A percentile compares a stretch with the other conserved stretches of the same genome.
phyloP scores from a whole-genome alignment of 2,113 vertebrate species.

The Python bivittatus region DNA sequence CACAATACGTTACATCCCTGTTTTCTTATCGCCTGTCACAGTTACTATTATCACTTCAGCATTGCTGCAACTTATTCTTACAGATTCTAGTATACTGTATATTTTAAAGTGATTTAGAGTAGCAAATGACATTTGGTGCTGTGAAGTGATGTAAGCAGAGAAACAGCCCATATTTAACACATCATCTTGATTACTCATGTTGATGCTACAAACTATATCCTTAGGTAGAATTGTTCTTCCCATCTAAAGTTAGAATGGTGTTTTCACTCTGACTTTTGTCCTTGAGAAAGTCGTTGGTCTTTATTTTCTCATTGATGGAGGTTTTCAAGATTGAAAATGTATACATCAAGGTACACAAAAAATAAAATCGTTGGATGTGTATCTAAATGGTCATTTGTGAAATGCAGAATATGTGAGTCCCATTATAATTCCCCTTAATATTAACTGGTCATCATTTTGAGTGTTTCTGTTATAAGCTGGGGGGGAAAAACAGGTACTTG shows the following conservation, averaged over 20 bases:
- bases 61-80: not conserved
- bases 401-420: not conserved
- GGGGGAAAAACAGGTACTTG: not conserved
- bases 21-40: slow-evolving; percentile 16
- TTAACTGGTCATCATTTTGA: not conserved
- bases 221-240: not conserved
- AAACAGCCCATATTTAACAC: not conserved
- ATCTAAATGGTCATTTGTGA: not conserved
- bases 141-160: not conserved
- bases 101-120: not conserved
- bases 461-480: not conserved
- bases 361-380: not conserved
- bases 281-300: fast-evolving
- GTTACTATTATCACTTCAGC: slow-evolving; percentile 4
- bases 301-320: not conserved
- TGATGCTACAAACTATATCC: not conserved
- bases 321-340: not conserved
- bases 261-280: not conserved
- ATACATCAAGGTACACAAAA: not conserved
- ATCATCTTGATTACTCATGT: not conserved
- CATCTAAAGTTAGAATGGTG: not conserved
- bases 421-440: not conserved
- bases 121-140: slow-evolving; percentile 4
- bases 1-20: not conserved
- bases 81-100: not conserved